Conservation (phyloP, 1,140 invertebrate genomes). For the Hycleus cichorii region DNA sequence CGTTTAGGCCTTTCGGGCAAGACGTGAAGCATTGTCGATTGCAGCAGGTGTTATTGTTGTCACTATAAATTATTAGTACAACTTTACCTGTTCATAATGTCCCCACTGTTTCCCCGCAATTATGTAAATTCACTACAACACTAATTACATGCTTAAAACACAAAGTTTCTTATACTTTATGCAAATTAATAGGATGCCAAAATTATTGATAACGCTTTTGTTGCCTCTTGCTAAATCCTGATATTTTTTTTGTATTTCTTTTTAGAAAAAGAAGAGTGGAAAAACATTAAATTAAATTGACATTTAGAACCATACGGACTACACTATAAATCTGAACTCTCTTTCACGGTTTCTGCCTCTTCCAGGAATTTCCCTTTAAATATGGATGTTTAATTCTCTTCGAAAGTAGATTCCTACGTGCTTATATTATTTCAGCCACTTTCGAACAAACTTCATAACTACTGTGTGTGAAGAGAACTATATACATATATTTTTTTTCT, state of each 20-base stretch:
- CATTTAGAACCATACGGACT: slow-evolving; percentile 10
- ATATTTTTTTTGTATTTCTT: neutral
- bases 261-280: neutral
- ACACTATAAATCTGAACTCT: slow-evolving; percentile 19
- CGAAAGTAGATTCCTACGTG: slow-evolving; percentile 21
- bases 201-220: slow-evolving; percentile 1
- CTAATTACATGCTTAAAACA: slow-evolving; percentile 23
- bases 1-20: slow-evolving; percentile 20
- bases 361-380: slow-evolving; percentile 18
- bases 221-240: neutral
- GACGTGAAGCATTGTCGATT: slow-evolving; percentile 35
- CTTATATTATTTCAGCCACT: slow-evolving; percentile 21
- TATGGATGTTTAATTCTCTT: slow-evolving; percentile 22
- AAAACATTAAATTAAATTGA: slow-evolving; percentile 5
- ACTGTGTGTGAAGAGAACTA: slow-evolving; percentile 1
- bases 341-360: slow-evolving; percentile 16
- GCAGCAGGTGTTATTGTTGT: slow-evolving; percentile 39
- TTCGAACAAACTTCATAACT: slow-evolving; percentile 16
- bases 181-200: slow-evolving; percentile 8
- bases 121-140: slow-evolving; percentile 30
- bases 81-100: slow-evolving; percentile 36
- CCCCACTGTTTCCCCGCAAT: slow-evolving; percentile 20
- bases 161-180: slow-evolving; percentile 15
- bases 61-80: slow-evolving; percentile 36
- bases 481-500: slow-evolving; percentile 1